Evolutionary conservation across 2,113 vertebrate species (phyloP).

Genomic region (Odocoileus virginianus): DNA sequence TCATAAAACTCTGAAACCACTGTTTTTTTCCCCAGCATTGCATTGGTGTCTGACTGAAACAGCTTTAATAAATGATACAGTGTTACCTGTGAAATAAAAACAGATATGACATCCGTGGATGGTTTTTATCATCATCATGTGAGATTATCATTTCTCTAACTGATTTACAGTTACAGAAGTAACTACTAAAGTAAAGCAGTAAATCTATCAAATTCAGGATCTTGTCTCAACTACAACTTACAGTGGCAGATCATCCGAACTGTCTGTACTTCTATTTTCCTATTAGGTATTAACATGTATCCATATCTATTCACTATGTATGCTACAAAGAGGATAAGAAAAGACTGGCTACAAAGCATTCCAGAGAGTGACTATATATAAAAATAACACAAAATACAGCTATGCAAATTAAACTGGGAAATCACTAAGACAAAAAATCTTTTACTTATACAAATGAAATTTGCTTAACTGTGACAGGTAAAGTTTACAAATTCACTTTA

Average conservation of each 20-base stretch:
- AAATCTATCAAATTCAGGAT: not conserved
- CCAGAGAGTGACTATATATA: not conserved
- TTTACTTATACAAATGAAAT: not conserved
- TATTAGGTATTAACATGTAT: not conserved
- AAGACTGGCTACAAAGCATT: not conserved
- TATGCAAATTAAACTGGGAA: constrained; percentile 30
- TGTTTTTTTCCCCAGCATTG: constrained; percentile 96
- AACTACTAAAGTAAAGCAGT: not conserved
- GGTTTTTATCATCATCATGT: not conserved
- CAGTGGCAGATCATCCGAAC: not conserved
- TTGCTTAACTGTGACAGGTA: not conserved
- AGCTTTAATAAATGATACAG: constrained; percentile 97
- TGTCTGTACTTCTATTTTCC: not conserved
- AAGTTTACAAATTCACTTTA: not conserved
- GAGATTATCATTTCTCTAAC: not conserved
- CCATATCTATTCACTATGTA: not conserved
- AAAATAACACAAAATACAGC: not conserved
- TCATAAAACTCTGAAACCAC: constrained; percentile 99
- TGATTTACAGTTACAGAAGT: not conserved
- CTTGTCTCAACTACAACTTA: not conserved
- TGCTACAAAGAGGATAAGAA: not conserved
- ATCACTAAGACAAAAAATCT: not conserved
- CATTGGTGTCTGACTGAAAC: constrained; percentile 97
- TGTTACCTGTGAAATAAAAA: constrained; percentile 87
- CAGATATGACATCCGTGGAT: not conserved